Conservation (phyloP, 2,888 invertebrate species). For the Plusia festucae region DNA sequence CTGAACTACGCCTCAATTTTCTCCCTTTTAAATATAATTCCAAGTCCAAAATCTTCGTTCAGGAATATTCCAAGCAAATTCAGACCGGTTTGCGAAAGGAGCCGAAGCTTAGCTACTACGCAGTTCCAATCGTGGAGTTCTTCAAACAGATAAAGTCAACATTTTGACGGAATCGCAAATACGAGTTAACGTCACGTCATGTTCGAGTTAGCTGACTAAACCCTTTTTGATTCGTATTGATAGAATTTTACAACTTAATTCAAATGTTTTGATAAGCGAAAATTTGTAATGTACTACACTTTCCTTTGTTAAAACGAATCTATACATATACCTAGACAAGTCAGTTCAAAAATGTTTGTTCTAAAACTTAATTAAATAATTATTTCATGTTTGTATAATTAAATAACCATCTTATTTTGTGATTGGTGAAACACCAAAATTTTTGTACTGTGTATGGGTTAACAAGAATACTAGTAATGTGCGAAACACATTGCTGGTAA, state of each 20-base stretch:
- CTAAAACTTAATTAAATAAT: background rate
- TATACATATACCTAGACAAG: no score
- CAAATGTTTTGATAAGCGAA: background rate
- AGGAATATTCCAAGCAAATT: background rate
- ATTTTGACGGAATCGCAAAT: slow-evolving; percentile 3
- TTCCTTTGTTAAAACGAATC: no score
- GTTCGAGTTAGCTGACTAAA: background rate
- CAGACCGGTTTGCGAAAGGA: background rate
- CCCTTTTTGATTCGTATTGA: slow-evolving; percentile 4
- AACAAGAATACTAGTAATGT: no score
- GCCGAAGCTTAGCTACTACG: background rate
- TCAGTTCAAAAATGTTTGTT: no score
- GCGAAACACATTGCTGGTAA: no score
- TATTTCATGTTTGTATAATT: no score
- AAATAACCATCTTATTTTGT: no score
- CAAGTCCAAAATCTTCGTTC: background rate
- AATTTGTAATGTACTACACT: background rate
- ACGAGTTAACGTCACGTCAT: slow-evolving; percentile 2
- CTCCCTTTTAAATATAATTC: background rate
- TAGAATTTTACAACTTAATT: background rate
- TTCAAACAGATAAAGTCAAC: slow-evolving; percentile 2
- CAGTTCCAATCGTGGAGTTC: background rate
- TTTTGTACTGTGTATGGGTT: no score
- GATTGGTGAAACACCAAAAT: no score
- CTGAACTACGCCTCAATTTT: no score